Conservation (phyloP, 2,113 vertebrate genomes). For the Hydrochoerus hydrochaeris region DNA sequence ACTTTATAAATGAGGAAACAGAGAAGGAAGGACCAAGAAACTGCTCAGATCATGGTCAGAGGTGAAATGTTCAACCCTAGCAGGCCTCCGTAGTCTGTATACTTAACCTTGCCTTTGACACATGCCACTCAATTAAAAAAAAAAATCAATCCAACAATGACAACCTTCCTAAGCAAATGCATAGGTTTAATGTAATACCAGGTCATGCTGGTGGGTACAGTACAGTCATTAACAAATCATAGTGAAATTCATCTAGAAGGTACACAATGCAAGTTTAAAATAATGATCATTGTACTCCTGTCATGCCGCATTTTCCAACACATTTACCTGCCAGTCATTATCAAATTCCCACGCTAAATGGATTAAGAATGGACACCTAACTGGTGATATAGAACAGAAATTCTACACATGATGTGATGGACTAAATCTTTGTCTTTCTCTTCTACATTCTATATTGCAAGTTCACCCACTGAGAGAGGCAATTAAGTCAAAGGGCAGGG, state of each 20-base stretch:
- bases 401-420: neutral
- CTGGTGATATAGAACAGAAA: neutral
- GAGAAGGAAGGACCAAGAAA: neutral
- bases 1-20: conserved; percentile 18
- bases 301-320: neutral
- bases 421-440: neutral
- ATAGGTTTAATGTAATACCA: no score
- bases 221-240: neutral
- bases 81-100: neutral
- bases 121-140: neutral
- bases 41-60: neutral
- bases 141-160: neutral
- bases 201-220: neutral
- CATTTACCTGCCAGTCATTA: neutral
- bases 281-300: no score
- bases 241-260: neutral
- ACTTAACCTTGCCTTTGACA: neutral
- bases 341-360: neutral
- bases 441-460: neutral
- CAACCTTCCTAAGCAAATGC: neutral
- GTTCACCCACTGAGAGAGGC: neutral
- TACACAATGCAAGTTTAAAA: neutral
- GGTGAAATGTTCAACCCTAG: neutral
- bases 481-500: neutral
- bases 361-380: neutral